Evolutionary conservation across 2,113 vertebrate genomes (phyloP).

Genomic region (Cinclus mexicanus): DNA sequence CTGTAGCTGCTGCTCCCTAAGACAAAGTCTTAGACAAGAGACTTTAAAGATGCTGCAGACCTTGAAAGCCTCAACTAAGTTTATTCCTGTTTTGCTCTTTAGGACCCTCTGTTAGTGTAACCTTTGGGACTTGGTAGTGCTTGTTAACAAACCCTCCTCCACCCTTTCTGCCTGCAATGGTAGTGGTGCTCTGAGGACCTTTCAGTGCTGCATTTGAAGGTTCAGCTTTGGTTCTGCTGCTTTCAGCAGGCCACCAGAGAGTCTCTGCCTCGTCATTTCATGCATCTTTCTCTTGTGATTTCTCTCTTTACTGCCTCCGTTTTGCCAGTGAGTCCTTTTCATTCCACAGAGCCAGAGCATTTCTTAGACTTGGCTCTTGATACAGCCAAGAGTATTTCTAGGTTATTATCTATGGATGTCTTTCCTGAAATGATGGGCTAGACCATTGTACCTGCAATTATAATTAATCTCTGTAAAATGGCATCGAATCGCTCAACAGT

Average conservation of each 20-base stretch:
- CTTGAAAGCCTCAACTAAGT: background rate
- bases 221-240: background rate
- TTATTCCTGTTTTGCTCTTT: background rate
- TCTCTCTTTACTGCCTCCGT: conserved; percentile 43
- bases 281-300: background rate
- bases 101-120: background rate
- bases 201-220: background rate
- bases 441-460: conserved; percentile 52
- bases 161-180: background rate
- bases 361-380: conserved; percentile 58
- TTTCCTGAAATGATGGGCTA: conserved; percentile 54
- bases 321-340: conserved; percentile 50
- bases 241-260: background rate
- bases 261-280: background rate
- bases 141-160: background rate
- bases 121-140: background rate
- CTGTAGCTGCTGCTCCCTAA: background rate
- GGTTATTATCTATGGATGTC: conserved; percentile 60
- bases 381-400: conserved; percentile 44
- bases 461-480: conserved; percentile 23
- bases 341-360: conserved; percentile 45
- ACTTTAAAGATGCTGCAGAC: background rate
- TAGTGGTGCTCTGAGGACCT: background rate
- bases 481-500: background rate
- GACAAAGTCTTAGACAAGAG: background rate